Conservation (phyloP, 2,888 invertebrate genomes). For the Diarsia dahlii region DNA sequence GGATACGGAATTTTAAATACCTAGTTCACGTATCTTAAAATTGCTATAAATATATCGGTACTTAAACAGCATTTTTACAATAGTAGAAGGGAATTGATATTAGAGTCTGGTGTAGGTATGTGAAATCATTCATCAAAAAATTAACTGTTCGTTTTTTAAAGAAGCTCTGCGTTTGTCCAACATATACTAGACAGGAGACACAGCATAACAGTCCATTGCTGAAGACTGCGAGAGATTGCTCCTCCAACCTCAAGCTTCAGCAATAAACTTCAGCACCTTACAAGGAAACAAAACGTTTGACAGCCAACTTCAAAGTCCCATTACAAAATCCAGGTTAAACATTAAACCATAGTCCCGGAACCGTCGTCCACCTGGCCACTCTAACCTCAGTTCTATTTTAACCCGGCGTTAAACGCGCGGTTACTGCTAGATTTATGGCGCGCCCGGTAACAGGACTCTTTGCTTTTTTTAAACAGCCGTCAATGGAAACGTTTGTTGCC, state of each 20-base stretch:
- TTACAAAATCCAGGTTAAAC: conserved; percentile 38
- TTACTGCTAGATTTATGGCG: conserved; percentile 78
- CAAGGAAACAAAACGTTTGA: conserved; percentile 28
- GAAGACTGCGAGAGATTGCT: not conserved
- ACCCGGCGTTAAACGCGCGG: conserved; percentile 68
- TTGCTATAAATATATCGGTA: not conserved
- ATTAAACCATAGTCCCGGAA: conserved; percentile 34
- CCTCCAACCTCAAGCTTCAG: not conserved
- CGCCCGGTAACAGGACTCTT: conserved; percentile 75
- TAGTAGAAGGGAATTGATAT: not conserved
- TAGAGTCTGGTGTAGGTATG: not conserved
- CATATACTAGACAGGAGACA: not conserved
- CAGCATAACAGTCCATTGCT: not conserved
- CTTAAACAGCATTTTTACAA: not conserved
- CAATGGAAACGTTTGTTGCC: conserved; percentile 69
- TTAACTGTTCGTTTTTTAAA: not conserved
- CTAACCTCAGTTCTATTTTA: conserved; percentile 61
- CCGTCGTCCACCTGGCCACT: conserved; percentile 48
- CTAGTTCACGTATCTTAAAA: conserved; percentile 12
- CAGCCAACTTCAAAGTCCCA: conserved; percentile 35
- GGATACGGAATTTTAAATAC: conserved; percentile 30
- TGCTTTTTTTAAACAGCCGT: conserved; percentile 70
- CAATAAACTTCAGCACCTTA: conserved; percentile 5
- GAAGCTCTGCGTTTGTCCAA: no score
- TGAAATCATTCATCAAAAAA: not conserved